Percentiles rank a stretch among this genome's conserved stretches.
phyloP scores from a whole-genome alignment of 2,797 vertebrate species.

The Spinus olivaceus region DNA sequence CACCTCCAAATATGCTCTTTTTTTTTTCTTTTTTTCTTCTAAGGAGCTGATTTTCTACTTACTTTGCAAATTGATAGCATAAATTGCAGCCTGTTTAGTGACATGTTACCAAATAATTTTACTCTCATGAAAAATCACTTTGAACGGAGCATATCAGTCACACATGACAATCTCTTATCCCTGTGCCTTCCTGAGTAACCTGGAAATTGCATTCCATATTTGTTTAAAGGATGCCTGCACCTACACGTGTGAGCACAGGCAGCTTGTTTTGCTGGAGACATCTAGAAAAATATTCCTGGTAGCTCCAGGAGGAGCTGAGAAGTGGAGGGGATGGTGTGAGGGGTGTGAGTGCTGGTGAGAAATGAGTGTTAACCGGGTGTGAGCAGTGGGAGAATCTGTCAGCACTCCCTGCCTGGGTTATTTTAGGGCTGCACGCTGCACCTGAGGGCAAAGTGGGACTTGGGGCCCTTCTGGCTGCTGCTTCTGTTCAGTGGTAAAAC shows the following conservation, averaged over 20 bases:
- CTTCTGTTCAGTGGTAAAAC: background rate
- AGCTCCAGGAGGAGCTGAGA: background rate
- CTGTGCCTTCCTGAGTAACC: background rate
- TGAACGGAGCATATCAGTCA: constrained; percentile 55
- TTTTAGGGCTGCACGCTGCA: background rate
- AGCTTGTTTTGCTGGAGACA: background rate
- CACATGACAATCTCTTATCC: constrained; percentile 43
- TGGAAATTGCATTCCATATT: background rate
- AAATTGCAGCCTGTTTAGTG: constrained; percentile 68
- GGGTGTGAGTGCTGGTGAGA: background rate
- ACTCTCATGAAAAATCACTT: constrained; percentile 56
- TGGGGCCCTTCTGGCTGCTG: background rate
- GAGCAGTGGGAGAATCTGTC: background rate
- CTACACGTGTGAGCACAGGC: background rate
- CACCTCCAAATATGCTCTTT: constrained; percentile 42
- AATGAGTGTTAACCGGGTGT: background rate
- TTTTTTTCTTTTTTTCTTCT: background rate
- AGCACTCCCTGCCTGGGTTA: background rate
- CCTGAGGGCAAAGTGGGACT: background rate
- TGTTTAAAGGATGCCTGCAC: background rate
- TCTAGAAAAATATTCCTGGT: background rate
- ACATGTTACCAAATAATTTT: constrained; percentile 61
- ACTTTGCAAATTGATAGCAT: constrained; percentile 54
- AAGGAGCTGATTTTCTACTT: constrained; percentile 55
- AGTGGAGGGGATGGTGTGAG: background rate